Percentiles rank a stretch among this genome's conserved stretches.
phyloP scores from a whole-genome alignment of 1,140 invertebrate genomes.

The Lepidurus apus region DNA sequence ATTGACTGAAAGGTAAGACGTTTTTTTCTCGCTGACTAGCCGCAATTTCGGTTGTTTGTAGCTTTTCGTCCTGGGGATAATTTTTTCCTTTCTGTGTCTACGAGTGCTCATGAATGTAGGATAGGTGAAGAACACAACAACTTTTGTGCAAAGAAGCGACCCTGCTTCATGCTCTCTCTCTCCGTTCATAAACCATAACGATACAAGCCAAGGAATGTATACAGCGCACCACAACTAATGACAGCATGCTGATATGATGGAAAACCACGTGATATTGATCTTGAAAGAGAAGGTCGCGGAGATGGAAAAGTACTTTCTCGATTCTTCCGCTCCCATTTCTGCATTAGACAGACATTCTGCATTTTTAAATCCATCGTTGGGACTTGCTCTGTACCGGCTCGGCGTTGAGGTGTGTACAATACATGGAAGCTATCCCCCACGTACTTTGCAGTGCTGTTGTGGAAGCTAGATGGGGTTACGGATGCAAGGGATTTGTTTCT shows the following conservation, averaged over 20 bases:
- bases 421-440: neutral
- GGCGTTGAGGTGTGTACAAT: neutral
- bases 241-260: constrained; percentile 1
- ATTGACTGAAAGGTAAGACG: constrained; percentile 9
- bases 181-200: neutral
- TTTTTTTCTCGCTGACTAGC: neutral
- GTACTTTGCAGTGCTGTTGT: neutral
- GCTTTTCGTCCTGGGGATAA: neutral
- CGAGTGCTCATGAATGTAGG: neutral
- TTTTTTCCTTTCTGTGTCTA: neutral
- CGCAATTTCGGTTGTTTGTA: neutral
- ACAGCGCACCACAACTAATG: constrained; percentile 4
- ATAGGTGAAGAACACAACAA: neutral
- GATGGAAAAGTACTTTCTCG: neutral
- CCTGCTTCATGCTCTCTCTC: neutral
- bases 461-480: neutral
- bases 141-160: neutral
- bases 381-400: neutral
- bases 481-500: neutral
- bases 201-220: neutral
- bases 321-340: too few relatives aligned
- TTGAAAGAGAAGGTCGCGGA: neutral
- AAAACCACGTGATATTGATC: constrained; percentile 7
- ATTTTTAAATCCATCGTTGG: neutral
- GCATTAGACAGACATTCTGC: neutral